phyloP scores from a whole-genome alignment of 2,888 invertebrate genomes.

The Conus canariensis region DNA sequence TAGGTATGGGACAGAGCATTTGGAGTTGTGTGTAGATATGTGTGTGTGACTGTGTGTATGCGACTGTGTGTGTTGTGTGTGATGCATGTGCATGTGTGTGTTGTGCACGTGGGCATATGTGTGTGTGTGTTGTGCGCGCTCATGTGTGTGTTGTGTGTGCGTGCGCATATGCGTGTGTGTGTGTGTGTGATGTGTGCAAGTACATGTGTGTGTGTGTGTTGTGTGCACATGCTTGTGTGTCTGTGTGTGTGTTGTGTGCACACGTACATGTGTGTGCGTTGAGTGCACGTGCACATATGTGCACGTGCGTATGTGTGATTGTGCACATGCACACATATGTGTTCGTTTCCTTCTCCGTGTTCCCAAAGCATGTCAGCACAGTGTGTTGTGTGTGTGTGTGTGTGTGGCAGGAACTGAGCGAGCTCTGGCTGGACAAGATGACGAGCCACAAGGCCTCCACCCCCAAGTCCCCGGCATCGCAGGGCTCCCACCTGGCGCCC shows the following conservation, averaged over 20 bases:
- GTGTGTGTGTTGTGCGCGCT: too few relatives aligned
- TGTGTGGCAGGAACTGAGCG: constrained; percentile 84
- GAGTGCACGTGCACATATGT: neutral
- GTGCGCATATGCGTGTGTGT: too few relatives aligned
- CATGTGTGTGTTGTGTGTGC: too few relatives aligned
- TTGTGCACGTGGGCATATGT: too few relatives aligned
- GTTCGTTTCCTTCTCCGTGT: neutral
- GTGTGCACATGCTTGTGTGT: neutral
- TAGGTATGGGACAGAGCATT: too few relatives aligned
- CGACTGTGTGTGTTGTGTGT: too few relatives aligned
- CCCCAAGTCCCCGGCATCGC: constrained; percentile 46
- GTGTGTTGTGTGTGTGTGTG: neutral
- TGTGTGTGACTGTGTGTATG: too few relatives aligned
- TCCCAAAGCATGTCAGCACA: neutral
- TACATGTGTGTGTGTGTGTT: too few relatives aligned
- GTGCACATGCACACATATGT: neutral
- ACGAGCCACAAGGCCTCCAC: constrained; percentile 76
- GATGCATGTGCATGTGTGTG: too few relatives aligned
- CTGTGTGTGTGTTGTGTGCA: neutral
- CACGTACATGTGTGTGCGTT: neutral
- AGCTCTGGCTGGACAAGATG: constrained; percentile 90
- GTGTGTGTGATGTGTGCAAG: too few relatives aligned
- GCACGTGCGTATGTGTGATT: neutral
- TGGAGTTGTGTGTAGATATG: too few relatives aligned
- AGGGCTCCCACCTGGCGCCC: constrained; percentile 4